Conservation (phyloP, 2,888 invertebrate genomes). For the Platycheirus rosarum region DNA sequence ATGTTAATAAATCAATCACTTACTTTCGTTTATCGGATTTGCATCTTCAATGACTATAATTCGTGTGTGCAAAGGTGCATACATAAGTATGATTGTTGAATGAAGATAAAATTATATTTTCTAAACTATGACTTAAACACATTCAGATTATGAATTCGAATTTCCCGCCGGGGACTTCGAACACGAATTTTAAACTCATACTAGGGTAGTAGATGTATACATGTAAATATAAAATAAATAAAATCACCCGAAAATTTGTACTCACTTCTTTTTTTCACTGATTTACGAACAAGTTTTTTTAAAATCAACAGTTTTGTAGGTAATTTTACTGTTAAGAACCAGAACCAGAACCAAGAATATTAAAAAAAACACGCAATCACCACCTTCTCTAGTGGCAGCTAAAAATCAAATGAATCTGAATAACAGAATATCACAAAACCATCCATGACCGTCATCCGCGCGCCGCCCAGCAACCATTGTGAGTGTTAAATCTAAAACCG, state of each 20-base stretch:
- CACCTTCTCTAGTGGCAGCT: constrained; percentile 81
- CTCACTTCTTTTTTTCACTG: constrained; percentile 1
- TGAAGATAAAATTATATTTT: no score
- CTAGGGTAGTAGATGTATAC: no score
- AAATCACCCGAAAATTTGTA: not conserved
- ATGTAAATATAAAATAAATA: no score
- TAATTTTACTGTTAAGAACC: no score
- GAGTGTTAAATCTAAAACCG: constrained; percentile 72
- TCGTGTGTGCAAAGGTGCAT: no score
- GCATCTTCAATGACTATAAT: no score
- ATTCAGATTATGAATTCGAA: no score
- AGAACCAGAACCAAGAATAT: not conserved
- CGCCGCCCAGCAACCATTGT: constrained; percentile 67
- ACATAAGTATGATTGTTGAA: no score
- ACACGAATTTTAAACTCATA: not conserved
- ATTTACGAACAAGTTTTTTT: not conserved
- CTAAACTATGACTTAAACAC: no score
- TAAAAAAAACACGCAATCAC: constrained; percentile 55
- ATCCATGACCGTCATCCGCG: constrained; percentile 38
- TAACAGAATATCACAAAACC: constrained; percentile 59
- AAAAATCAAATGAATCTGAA: constrained; percentile 82
- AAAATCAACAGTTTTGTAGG: no score
- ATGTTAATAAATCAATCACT: constrained; percentile 59
- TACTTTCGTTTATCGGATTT: constrained; percentile 45
- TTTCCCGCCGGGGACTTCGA: constrained; percentile 10